Conservation (phyloP, 2,113 vertebrate species). For the Anoplopoma fimbria region DNA sequence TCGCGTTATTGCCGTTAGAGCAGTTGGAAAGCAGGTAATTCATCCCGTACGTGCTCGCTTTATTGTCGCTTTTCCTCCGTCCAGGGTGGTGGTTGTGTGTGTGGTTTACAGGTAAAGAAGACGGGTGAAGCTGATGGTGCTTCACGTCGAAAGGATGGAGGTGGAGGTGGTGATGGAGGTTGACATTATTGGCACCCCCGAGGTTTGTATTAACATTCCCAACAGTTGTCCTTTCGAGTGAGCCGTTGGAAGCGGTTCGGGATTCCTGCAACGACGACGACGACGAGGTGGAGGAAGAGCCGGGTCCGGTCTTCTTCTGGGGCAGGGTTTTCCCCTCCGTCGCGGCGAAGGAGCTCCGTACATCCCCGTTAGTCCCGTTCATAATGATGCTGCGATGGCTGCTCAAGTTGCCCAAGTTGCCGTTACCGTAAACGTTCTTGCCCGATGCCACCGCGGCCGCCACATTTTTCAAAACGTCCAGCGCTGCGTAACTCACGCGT, state of each 20-base stretch:
- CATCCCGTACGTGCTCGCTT: slow-evolving; percentile 97
- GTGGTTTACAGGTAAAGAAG: slow-evolving; percentile 72
- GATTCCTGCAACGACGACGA: slow-evolving; percentile 88
- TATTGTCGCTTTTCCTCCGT: slow-evolving; percentile 97
- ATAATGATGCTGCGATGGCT: slow-evolving; percentile 74
- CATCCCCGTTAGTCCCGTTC: slow-evolving; percentile 68
- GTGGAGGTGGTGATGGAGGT: slow-evolving; percentile 69
- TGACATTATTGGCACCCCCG: slow-evolving; percentile 80
- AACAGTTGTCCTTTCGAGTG: slow-evolving; percentile 82
- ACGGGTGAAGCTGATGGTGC: slow-evolving; percentile 75
- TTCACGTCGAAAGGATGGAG: slow-evolving; percentile 54
- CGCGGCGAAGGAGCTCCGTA: slow-evolving; percentile 43
- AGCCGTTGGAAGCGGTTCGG: slow-evolving; percentile 84
- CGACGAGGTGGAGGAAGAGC: slow-evolving; percentile 79
- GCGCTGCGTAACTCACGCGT: slow-evolving; percentile 86
- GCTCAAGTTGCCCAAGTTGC: slow-evolving; percentile 73
- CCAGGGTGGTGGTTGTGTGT: slow-evolving; percentile 89
- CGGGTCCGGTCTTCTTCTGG: slow-evolving; percentile 79
- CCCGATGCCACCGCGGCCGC: slow-evolving; percentile 74
- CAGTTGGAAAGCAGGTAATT: slow-evolving; percentile 92
- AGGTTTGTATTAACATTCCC: slow-evolving; percentile 75
- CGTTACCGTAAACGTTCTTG: slow-evolving; percentile 71
- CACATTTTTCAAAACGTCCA: slow-evolving; percentile 83
- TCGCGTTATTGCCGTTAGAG: slow-evolving; percentile 81
- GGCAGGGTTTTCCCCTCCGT: slow-evolving; percentile 76